A percentile compares a stretch with the other conserved stretches of the same genome.
Evolutionary conservation across 23 tunicate species (phyloP).

Genomic region (Oikopleura dioica): DNA sequence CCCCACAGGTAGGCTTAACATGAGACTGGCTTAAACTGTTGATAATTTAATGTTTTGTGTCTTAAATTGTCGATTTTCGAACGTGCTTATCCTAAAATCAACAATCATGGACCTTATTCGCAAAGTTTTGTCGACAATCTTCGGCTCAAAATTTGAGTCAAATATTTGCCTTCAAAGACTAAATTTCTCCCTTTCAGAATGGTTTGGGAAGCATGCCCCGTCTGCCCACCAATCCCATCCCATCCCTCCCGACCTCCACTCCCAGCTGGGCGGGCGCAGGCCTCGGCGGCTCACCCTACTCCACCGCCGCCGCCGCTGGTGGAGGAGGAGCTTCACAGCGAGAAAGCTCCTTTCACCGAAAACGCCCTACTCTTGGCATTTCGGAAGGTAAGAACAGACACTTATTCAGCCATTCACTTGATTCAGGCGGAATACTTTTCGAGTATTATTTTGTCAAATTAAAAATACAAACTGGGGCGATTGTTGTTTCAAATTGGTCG

Average conservation of each 20-base stretch:
- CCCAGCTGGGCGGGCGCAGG: neutral
- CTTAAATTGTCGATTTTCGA: neutral
- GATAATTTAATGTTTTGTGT: neutral
- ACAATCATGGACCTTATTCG: too few relatives aligned
- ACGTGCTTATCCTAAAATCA: neutral
- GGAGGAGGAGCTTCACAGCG: neutral
- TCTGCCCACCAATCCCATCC: neutral
- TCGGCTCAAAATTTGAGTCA: too few relatives aligned
- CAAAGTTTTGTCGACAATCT: too few relatives aligned
- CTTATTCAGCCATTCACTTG: too few relatives aligned
- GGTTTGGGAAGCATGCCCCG: neutral
- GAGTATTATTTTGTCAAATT: too few relatives aligned
- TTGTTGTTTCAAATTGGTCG: too few relatives aligned
- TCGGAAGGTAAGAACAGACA: neutral
- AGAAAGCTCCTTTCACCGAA: neutral
- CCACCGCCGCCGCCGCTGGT: neutral
- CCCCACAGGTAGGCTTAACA: constrained; percentile 8
- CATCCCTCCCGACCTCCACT: neutral
- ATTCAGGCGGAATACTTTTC: too few relatives aligned
- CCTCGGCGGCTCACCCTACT: neutral
- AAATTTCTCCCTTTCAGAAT: too few relatives aligned
- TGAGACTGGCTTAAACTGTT: neutral
- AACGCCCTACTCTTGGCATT: constrained; percentile 4
- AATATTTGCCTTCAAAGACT: too few relatives aligned
- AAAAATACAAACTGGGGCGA: too few relatives aligned